These are phyloP conservation scores for Eulemur coronatus DNA, from an alignment of 2,797 vertebrate species.

Conservation along the genomic window DNA sequence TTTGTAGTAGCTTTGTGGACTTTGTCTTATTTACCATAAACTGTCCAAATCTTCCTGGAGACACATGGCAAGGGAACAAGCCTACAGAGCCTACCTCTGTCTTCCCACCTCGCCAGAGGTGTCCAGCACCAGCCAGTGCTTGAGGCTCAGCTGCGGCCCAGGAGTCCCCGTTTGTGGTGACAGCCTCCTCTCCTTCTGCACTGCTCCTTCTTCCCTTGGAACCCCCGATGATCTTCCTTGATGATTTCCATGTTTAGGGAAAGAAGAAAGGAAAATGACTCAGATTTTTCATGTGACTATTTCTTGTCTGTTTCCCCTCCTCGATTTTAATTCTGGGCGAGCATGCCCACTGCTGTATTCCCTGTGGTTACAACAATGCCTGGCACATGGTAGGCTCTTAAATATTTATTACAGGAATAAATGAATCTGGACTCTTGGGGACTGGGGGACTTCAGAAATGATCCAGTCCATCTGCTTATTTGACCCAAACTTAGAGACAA, in stretches of 20 bases:
- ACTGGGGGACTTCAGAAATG: background rate
- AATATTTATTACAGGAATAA: too few species aligned
- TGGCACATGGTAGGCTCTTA: too few species aligned
- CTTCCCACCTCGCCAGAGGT: background rate
- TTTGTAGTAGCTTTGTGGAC: background rate
- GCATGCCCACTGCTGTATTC: too few species aligned
- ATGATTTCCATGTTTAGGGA: background rate
- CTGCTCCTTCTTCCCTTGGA: background rate
- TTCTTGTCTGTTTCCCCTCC: background rate
- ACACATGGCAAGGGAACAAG: background rate
- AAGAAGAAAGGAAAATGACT: background rate
- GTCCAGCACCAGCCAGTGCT: background rate
- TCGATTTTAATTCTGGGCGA: background rate
- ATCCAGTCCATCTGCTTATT: background rate
- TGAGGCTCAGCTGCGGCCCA: rapidly evolving
- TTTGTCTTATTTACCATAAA: background rate
- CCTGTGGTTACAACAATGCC: background rate
- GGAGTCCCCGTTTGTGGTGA: rapidly evolving
- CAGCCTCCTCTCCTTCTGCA: background rate
- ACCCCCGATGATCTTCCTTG: rapidly evolving
- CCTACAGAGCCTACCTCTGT: background rate
- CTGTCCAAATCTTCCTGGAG: background rate
- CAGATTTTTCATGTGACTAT: background rate
- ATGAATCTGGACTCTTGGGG: background rate
- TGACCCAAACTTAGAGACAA: background rate